phyloP scores from a whole-genome alignment of 2,888 invertebrate genomes.

The Oscheius onirici region DNA sequence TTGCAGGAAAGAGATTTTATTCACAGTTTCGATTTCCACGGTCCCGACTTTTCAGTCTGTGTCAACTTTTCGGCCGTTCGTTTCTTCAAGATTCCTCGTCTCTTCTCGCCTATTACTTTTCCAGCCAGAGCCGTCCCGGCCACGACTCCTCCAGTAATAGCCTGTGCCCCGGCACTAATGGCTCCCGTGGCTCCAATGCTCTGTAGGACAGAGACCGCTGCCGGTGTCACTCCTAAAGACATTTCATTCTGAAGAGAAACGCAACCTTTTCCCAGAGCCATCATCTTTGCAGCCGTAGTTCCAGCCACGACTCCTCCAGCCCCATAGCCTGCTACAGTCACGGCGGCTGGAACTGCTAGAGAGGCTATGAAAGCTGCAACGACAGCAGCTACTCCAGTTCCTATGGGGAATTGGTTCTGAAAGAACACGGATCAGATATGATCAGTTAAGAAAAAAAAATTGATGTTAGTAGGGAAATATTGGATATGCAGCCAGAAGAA shows the following conservation, averaged over 20 bases:
- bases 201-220: background rate
- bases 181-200: background rate
- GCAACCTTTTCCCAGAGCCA: background rate
- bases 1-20: no score
- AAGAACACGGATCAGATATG: no score
- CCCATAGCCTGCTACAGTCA: background rate
- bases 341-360: background rate
- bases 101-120: no score
- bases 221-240: background rate
- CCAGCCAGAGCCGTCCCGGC: no score
- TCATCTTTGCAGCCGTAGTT: background rate
- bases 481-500: no score
- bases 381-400: background rate
- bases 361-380: background rate
- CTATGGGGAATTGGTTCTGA: no score
- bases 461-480: no score
- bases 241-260: background rate
- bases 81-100: no score
- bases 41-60: no score
- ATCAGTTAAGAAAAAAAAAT: no score
- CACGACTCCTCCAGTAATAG: background rate
- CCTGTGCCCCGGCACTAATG: background rate
- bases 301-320: background rate
- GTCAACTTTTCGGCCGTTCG: no score
- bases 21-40: no score